Evolutionary conservation across 2,113 vertebrate genomes (phyloP), one percentile per base, ranked within the genome.

Genomic region (Chrysochloris asiatica): DNA sequence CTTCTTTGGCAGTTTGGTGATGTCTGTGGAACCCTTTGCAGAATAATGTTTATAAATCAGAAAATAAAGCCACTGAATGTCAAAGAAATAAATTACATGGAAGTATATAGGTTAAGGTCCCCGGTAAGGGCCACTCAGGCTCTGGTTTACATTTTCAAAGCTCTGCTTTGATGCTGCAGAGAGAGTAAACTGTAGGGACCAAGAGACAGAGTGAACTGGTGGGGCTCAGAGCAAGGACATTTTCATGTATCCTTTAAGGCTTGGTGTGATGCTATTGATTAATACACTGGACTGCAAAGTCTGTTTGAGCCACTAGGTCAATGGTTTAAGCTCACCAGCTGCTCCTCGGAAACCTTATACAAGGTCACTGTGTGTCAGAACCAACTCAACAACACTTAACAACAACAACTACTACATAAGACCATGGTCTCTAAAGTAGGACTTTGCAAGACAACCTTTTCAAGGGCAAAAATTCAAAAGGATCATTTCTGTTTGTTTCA

Each of bases 61-160:
- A 76, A 90, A 89, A 67, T 84, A 71, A 86, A 95, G 84, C 56
- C 73, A 88, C 36, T 30, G 43, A 73, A 47, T 90, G 45, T 93
- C 89, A 92, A 86, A 92, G 91, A 90, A 91, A 81, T 54, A 36
- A 81, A 36, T 85, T 89, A 36, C 73, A 67, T 88, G 52, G 89
- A 69, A 82, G 54, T 78, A 48, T 19, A 63, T 81, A 78, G 81
- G 69, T 61, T 52, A 87, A 54, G 48, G 24, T 71, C 1, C 52
- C 69, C 85, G 36, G 13, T 75, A 69, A 90, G 80, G 56, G 84
- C 65, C 61, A 54, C 69, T 54, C 54, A 11, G 43, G 79, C 71
- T 88, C 22, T 63, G 43, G 83, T 67, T 84, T 76, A 47, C 69
- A 65, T 92, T 93, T 93, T 86, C 83, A 73, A 72, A 93, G 17